A percentile compares a stretch with the other conserved stretches of the same genome.
Conservation (phyloP, 2,113 vertebrate species). For the Actenoides lindsayi region DNA sequence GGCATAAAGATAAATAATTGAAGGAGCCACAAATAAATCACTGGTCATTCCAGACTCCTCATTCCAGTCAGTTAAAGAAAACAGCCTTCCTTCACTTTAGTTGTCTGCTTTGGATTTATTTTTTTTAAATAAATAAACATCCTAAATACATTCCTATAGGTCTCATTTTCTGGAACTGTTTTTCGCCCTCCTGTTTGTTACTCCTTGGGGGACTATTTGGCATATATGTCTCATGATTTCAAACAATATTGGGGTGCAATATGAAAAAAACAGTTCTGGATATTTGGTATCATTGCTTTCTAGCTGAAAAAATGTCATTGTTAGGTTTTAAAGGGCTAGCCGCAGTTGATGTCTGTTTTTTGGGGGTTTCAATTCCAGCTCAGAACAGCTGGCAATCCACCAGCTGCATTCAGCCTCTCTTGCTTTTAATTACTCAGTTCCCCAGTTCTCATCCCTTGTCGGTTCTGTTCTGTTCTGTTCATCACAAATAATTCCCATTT, state of each 20-base stretch:
- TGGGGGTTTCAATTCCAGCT: background rate
- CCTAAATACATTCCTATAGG: background rate
- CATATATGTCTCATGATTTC: background rate
- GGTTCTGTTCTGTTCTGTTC: background rate
- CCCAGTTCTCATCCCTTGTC: background rate
- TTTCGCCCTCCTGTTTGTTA: background rate
- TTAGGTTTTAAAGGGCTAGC: background rate
- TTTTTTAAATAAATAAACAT: background rate
- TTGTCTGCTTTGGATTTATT: background rate
- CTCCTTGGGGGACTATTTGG: background rate
- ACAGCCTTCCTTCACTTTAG: background rate
- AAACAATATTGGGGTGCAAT: background rate
- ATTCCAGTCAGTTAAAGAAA: background rate
- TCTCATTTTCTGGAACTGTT: background rate
- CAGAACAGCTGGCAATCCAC: background rate
- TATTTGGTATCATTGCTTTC: background rate
- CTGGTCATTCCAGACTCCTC: background rate
- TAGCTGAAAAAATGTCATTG: background rate
- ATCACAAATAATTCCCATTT: conserved; percentile 5
- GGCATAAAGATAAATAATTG: background rate
- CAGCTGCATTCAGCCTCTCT: background rate
- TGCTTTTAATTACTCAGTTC: background rate
- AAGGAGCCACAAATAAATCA: background rate
- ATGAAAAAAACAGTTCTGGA: background rate
- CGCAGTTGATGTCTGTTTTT: background rate